Conservation (phyloP, 1,140 invertebrate genomes). For the Drosophila lowei region DNA sequence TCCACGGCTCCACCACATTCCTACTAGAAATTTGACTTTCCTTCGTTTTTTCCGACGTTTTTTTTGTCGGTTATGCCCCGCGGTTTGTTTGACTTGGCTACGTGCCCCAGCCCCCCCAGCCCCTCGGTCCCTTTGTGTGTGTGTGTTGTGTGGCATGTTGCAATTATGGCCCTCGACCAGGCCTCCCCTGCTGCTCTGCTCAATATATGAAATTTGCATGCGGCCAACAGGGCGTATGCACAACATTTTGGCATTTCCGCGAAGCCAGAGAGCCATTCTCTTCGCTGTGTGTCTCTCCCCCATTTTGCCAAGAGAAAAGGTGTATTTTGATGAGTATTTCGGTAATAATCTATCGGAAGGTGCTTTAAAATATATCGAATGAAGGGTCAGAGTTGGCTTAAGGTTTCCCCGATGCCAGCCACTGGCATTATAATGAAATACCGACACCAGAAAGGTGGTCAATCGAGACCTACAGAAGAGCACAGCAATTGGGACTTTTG, state of each 20-base stretch:
- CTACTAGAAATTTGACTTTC: conserved; percentile 19
- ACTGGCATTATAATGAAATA: no score
- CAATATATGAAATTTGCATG: conserved; percentile 73
- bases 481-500: no score
- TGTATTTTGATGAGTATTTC: no score
- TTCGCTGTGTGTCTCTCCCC: conserved; percentile 2
- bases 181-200: conserved; percentile 14
- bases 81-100: conserved; percentile 74
- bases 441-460: no score
- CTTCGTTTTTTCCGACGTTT: conserved; percentile 31
- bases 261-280: conserved; percentile 18
- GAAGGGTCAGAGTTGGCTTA: no score
- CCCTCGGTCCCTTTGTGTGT: not conserved
- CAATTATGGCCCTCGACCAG: conserved; percentile 74
- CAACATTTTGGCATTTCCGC: conserved; percentile 71
- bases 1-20: conserved; percentile 6
- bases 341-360: no score
- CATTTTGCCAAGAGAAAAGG: not conserved
- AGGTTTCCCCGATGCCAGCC: no score
- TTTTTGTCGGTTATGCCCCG: conserved; percentile 48
- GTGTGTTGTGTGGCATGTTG: conserved; percentile 69
- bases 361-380: no score
- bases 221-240: conserved; percentile 68
- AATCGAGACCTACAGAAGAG: no score
- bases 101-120: conserved; percentile 3